Conservation (phyloP, 2,113 vertebrate genomes). For the Paraplagusia blochii region DNA sequence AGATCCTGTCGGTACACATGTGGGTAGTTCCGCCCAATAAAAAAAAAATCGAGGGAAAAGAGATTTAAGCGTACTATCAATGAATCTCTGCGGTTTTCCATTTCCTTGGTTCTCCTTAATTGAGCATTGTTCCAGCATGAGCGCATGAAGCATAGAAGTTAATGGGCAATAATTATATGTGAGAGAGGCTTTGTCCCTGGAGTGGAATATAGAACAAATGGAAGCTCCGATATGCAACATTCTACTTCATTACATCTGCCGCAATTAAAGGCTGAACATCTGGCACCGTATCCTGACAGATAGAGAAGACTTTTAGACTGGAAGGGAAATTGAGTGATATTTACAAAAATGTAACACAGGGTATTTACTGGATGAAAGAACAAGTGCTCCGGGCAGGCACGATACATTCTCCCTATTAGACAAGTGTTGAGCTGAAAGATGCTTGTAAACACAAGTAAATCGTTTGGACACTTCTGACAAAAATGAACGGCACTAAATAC, state of each 20-base stretch:
- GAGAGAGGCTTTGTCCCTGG: constrained; percentile 94
- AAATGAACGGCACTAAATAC: constrained; percentile 53
- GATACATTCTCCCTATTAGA: constrained; percentile 53
- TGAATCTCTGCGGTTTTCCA: constrained; percentile 66
- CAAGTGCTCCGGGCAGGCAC: constrained; percentile 52
- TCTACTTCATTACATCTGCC: constrained; percentile 98
- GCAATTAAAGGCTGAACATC: constrained; percentile 97
- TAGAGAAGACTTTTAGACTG: constrained; percentile 91
- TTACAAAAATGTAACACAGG: constrained; percentile 65
- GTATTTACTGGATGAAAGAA: constrained; percentile 71
- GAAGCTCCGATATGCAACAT: constrained; percentile 96
- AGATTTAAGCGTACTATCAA: constrained; percentile 53
- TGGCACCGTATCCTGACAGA: constrained; percentile 91
- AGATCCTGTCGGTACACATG: constrained; percentile 37
- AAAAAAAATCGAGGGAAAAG: constrained; percentile 11
- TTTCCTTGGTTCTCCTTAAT: constrained; percentile 87
- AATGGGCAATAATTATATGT: constrained; percentile 98
- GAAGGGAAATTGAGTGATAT: constrained; percentile 92
- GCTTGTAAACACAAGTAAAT: constrained; percentile 58
- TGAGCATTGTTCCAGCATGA: constrained; percentile 90
- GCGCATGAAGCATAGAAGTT: constrained; percentile 94
- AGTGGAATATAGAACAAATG: constrained; percentile 96
- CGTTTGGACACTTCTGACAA: constrained; percentile 49
- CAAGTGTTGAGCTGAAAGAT: constrained; percentile 57
- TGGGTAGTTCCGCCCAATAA: constrained; percentile 32